These are phyloP conservation scores for Dipodomys stephensi DNA, from an alignment of 2,113 vertebrate species.

Conservation along the genomic window DNA sequence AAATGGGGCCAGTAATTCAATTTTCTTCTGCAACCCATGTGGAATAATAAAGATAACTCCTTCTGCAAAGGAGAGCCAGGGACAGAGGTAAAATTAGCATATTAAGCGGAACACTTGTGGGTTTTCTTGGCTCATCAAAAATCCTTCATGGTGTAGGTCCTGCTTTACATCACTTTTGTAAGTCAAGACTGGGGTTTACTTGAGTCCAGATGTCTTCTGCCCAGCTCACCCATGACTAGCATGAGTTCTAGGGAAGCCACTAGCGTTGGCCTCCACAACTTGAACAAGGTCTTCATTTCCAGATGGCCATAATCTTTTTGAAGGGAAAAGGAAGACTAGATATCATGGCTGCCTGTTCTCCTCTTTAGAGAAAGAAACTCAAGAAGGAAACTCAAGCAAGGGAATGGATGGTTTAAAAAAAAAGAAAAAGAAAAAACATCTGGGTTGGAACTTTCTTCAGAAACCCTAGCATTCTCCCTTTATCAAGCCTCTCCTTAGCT, in stretches of 20 bases:
- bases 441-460: not conserved
- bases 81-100: not conserved
- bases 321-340: not conserved
- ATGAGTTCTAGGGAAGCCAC: not conserved
- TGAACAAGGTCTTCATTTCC: not conserved
- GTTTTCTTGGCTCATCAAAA: not conserved
- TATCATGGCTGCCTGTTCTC: not conserved
- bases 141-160: not conserved
- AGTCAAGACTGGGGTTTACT: not conserved
- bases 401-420: not conserved
- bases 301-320: not conserved
- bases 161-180: not conserved
- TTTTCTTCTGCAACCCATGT: not conserved
- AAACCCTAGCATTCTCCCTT: not conserved
- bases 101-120: not conserved
- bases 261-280: not conserved
- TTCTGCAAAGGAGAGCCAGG: not conserved
- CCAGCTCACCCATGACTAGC: not conserved
- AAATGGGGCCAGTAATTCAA: not conserved
- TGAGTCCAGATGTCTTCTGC: not conserved
- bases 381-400: not conserved
- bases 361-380: not conserved
- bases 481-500: not conserved
- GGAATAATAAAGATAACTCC: not conserved
- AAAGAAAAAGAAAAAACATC: not conserved